Evolutionary conservation across 2,888 invertebrate species (phyloP), one percentile per base, ranked within the genome.

Genomic region (Andricus curvator): DNA sequence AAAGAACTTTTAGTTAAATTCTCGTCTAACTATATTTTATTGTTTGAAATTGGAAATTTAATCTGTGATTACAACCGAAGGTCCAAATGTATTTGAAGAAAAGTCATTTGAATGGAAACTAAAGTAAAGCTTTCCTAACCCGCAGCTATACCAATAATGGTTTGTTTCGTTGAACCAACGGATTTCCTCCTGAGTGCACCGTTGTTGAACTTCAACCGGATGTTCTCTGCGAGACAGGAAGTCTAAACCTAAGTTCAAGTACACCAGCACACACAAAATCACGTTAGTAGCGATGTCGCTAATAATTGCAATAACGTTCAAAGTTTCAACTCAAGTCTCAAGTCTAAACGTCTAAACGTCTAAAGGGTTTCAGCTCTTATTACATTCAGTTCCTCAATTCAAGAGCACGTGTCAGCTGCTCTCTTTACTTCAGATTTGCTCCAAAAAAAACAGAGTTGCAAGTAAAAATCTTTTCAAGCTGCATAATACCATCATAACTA

Each of bases 241-340:
- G 74, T 74, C 56, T 74, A 74, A 74, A 74, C 56, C 74, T 74
- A 74, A 74, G 74, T 74, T 74, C 74, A 74, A 74, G 74, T 56
- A 74, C 51, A 74, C 37, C 33, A 56, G 20, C 20, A 37, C 56
- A 56, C 74, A 51, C 74, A 56, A 74, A 56, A 74, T 74, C 56
- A 33, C 56, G 33, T 33, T 74, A 74, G 74, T n/a, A 74, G 74
- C 51, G 74, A 56, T 56, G 74, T 56, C 56, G 56, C 74, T 74
- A 74, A 74, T 74, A 56, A 74, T 56, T 74, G 74, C 74, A 74
- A 74, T 74, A 74, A 56, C 33, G 33, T 56, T 56, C 74, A 56
- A 56, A 74, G 74, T 74, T 74, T 51, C 51, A 25, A 17, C 48
- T 48, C 48, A 15, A 48, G 48, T 17, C 48, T 17, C 48, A 48